Evolutionary conservation across 2,888 invertebrate genomes (phyloP), one percentile per base, ranked within the genome.

Genomic region (Eupithecia centaureata): DNA sequence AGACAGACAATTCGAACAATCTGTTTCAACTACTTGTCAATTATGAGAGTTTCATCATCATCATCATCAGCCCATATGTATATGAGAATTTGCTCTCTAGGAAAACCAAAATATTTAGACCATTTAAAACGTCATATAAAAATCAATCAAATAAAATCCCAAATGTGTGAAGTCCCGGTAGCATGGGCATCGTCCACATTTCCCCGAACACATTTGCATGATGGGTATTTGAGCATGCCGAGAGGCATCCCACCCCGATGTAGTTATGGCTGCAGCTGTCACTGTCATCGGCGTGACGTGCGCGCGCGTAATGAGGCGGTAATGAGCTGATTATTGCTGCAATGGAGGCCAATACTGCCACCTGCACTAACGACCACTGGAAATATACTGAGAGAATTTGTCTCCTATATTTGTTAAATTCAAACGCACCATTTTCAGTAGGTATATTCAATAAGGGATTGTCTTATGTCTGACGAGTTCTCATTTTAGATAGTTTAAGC

Each of bases 271-370:
- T 56, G 28, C 54, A 28, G 5, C 54, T 56, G 54, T 56, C 54
- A 56, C 3, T 56, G 47, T 47, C 10, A 22, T n/a, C 54, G n/a
- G 28, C 28, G 54, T 28, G 27, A 28, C 54, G 54, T 28, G 54
- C 28, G 54, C 27, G 28, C 30, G 35, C 59, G 57, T 58, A 60
- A 63, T 60, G 63, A 64, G 33, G n/a, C 56, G 47, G 38, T 61
- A 68, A 68, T 64, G 51, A 68, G 61, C 61, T 61, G 33, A 65
- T 65, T 65, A 58, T 30, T 38, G 68, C 32, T 64, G 18, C 15
- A 18, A 12, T 27, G 27, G 51, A 28, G n/a, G 54, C 51, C n/a
- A 51, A 47, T 58, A 58, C 33, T 18, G 32, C 32, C 30, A 27
- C 25, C 27, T 22, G 25, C 51, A 27, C 25, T 52, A 52, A 25